phyloP scores from a whole-genome alignment of 2,113 vertebrate genomes.

The Pimephales promelas region DNA sequence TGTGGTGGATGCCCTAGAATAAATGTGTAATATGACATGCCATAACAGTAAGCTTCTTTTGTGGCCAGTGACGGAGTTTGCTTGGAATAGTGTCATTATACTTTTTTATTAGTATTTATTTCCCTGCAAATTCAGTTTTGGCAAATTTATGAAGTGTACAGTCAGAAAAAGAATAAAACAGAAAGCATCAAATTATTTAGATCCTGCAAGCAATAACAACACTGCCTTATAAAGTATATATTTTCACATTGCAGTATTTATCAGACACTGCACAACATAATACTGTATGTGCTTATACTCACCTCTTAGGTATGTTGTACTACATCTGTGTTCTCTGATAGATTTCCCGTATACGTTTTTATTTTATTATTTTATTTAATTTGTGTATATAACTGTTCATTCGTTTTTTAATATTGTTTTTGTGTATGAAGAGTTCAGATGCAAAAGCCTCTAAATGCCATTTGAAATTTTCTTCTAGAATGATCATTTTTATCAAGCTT shows the following conservation, averaged over 20 bases:
- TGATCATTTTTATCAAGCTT: too few relatives aligned
- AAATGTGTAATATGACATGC: not conserved
- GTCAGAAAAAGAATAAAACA: not conserved
- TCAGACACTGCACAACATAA: not conserved
- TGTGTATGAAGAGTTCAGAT: too few relatives aligned
- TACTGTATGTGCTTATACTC: not conserved
- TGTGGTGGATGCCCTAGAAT: not conserved
- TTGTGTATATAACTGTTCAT: not conserved
- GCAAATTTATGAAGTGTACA: not conserved
- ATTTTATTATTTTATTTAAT: not conserved
- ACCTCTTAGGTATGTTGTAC: not conserved
- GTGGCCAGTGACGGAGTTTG: not conserved
- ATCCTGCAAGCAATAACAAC: not conserved
- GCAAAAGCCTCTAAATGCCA: too few relatives aligned
- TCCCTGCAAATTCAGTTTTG: not conserved
- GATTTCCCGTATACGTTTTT: not conserved
- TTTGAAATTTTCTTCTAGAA: too few relatives aligned
- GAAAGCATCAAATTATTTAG: not conserved
- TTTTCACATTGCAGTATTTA: not conserved
- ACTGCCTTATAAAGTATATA: not conserved
- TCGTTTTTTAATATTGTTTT: not conserved
- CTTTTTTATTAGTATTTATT: not conserved
- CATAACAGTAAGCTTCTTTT: not conserved
- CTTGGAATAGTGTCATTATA: not conserved
- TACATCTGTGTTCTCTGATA: too few relatives aligned